Conservation (phyloP, 1,140 invertebrate genomes). For the Monomorium pharaonis region DNA sequence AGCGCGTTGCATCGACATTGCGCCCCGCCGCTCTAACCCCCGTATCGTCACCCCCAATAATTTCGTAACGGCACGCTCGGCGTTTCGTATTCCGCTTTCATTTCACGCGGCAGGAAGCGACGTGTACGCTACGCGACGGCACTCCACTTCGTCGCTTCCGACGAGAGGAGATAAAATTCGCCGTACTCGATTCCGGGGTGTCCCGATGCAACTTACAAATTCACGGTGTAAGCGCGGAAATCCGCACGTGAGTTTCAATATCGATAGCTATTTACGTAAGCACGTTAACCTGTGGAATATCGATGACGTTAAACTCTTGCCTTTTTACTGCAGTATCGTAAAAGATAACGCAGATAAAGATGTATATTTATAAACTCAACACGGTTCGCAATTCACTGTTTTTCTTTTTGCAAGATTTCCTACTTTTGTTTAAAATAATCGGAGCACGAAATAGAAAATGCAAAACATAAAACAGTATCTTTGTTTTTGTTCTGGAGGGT, state of each 20-base stretch:
- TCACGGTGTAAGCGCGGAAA: conserved; percentile 55
- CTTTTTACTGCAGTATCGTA: neutral
- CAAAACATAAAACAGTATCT: neutral
- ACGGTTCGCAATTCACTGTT: neutral
- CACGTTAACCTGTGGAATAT: conserved; percentile 51
- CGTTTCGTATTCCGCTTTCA: conserved; percentile 63
- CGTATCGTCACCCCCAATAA: conserved; percentile 46
- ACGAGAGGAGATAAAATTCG: conserved; percentile 55
- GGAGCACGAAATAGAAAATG: neutral
- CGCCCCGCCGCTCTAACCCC: neutral
- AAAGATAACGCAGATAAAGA: neutral
- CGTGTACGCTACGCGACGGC: conserved; percentile 30
- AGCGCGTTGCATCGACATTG: conserved; percentile 50
- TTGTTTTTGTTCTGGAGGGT: neutral
- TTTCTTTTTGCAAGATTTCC: neutral
- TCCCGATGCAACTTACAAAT: conserved; percentile 44
- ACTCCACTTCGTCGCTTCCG: conserved; percentile 42
- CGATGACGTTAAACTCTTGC: conserved; percentile 19
- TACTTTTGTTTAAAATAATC: neutral
- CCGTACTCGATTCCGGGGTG: conserved; percentile 39
- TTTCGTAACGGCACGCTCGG: conserved; percentile 56
- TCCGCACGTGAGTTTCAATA: conserved; percentile 56
- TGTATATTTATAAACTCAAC: neutral
- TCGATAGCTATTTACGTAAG: conserved; percentile 51
- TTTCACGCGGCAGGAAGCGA: conserved; percentile 58